Percentiles rank a stretch among this genome's conserved stretches.
These are phyloP conservation scores for Drosophila repletoides DNA, from an alignment of 1,140 invertebrate genomes.

Conservation along the genomic window DNA sequence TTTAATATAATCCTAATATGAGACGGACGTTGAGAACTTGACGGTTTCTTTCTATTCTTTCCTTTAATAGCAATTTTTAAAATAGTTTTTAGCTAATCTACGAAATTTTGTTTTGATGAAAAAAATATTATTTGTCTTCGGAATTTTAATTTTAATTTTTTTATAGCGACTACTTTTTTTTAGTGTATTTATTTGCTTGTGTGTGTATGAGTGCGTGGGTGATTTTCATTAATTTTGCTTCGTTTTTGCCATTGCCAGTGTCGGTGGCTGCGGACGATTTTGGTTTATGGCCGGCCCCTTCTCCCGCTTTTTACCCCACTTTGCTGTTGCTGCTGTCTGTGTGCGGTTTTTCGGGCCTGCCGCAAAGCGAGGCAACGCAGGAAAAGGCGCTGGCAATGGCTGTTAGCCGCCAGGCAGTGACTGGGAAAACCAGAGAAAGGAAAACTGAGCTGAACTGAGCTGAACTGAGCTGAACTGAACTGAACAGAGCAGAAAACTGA, in stretches of 20 bases:
- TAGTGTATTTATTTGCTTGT: neutral
- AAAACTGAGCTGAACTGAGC: neutral
- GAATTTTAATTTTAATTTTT: no score
- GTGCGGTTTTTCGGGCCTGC: conserved; percentile 64
- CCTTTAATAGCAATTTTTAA: no score
- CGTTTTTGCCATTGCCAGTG: conserved; percentile 62
- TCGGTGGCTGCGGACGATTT: conserved; percentile 68
- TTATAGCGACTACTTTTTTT: no score
- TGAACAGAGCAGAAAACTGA: no score
- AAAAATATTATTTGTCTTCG: no score
- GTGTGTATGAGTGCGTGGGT: conserved; percentile 42
- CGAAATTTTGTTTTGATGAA: no score
- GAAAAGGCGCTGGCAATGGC: conserved; percentile 58
- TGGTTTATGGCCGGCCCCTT: conserved; percentile 58
- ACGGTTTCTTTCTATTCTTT: no score
- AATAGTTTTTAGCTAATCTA: no score
- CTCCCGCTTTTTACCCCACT: neutral
- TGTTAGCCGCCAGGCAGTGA: conserved; percentile 56
- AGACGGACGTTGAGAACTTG: no score
- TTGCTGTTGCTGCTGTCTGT: conserved; percentile 36
- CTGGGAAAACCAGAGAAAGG: conserved; percentile 38
- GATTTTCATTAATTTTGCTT: conserved; percentile 79
- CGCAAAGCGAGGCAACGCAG: conserved; percentile 65
- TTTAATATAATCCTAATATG: no score
- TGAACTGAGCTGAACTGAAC: no score